Conservation (phyloP, 1,140 invertebrate genomes). For the Euglossa dilemma region DNA sequence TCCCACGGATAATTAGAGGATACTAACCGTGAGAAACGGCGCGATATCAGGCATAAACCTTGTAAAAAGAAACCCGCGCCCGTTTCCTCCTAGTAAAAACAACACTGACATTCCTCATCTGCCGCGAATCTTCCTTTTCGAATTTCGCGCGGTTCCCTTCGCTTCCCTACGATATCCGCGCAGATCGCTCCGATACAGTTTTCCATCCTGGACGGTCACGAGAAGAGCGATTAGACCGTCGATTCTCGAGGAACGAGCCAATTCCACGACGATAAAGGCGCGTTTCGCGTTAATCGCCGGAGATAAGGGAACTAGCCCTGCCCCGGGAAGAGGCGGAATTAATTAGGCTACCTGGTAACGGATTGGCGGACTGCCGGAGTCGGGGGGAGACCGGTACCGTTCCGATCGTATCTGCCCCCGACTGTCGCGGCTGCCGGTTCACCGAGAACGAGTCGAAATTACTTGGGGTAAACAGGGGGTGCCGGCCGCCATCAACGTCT, state of each 20-base stretch:
- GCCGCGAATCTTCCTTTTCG: neutral
- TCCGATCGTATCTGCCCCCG: conserved; percentile 63
- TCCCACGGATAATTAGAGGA: neutral
- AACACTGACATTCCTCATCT: too few relatives aligned
- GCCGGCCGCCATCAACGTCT: conserved; percentile 53
- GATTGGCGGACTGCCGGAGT: conserved; percentile 57
- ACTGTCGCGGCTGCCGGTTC: conserved; percentile 56
- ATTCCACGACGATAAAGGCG: conserved; percentile 55
- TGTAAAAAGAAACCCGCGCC: neutral
- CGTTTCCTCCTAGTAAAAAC: neutral
- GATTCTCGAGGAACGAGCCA: conserved; percentile 45
- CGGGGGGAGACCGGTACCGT: conserved; percentile 54
- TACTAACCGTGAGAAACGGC: neutral
- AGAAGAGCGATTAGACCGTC: neutral
- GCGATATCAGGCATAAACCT: too few relatives aligned
- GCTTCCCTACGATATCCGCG: neutral
- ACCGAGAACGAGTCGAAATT: conserved; percentile 59
- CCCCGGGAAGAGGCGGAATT: conserved; percentile 63
- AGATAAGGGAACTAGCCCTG: conserved; percentile 53
- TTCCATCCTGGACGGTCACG: too few relatives aligned
- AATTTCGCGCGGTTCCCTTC: neutral
- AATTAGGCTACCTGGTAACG: conserved; percentile 54
- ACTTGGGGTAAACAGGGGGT: conserved; percentile 22
- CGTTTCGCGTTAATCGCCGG: conserved; percentile 60
- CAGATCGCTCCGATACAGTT: neutral